Conservation (phyloP, 2,797 vertebrate species). For the Loris lydekkerianus region DNA sequence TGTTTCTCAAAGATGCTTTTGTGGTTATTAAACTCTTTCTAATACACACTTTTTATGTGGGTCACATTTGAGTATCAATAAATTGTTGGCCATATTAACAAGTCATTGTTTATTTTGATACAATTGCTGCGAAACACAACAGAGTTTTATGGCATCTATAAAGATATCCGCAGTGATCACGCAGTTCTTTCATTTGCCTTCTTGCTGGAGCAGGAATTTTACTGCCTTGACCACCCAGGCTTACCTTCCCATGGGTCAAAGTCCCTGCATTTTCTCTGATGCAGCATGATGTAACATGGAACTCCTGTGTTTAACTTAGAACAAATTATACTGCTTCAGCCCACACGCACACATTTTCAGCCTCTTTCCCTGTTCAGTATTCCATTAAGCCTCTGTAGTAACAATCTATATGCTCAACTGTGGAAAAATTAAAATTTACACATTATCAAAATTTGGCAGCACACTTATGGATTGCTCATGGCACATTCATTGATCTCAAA, state of each 20-base stretch:
- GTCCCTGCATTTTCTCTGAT: not conserved
- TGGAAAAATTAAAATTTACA: conserved; percentile 11
- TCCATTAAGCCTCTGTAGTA: not conserved
- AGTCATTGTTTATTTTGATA: conserved; percentile 39
- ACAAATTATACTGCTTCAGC: not conserved
- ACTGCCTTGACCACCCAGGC: not conserved
- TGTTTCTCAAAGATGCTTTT: not conserved
- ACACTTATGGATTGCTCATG: not conserved
- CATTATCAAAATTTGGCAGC: not conserved
- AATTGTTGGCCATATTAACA: not conserved
- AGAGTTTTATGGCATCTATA: not conserved
- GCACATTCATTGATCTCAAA: not conserved
- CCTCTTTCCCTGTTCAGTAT: not conserved
- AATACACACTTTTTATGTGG: not conserved
- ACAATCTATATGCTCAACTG: not conserved
- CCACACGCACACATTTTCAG: not conserved
- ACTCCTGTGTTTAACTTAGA: not conserved
- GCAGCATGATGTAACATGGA: not conserved
- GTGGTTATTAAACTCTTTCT: not conserved
- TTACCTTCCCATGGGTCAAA: not conserved
- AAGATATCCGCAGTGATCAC: not conserved
- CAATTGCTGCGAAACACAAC: not conserved
- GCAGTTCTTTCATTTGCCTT: conserved; percentile 1
- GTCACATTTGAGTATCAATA: not conserved
- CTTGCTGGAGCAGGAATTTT: not conserved